Conservation (phyloP, 1,140 invertebrate species). For the Laodelphax striatellus region DNA sequence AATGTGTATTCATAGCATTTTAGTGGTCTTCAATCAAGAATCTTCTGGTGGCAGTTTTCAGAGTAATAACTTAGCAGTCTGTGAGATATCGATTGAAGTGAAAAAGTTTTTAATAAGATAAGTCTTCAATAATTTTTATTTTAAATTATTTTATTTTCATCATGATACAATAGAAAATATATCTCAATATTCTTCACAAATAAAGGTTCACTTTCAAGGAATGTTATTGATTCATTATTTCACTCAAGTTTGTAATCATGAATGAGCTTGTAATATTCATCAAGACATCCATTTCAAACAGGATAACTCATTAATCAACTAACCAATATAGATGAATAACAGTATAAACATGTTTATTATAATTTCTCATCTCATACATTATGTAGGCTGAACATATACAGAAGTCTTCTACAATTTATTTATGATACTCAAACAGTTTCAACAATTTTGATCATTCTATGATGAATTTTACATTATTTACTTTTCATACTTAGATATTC, state of each 20-base stretch:
- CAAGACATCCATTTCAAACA: too few relatives aligned
- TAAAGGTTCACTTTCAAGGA: background rate
- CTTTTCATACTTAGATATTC: too few relatives aligned
- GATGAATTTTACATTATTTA: too few relatives aligned
- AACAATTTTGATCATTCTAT: too few relatives aligned
- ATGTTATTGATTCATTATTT: background rate
- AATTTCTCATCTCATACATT: background rate
- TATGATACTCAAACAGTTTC: too few relatives aligned
- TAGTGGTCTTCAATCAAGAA: too few relatives aligned
- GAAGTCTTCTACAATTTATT: background rate
- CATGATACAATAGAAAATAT: conserved; percentile 16
- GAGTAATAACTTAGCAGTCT: too few relatives aligned
- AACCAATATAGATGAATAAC: conserved; percentile 2
- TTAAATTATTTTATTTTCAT: conserved; percentile 10
- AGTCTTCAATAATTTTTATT: too few relatives aligned
- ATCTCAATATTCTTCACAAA: conserved; percentile 10
- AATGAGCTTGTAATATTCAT: background rate
- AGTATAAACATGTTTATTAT: conserved; percentile 4
- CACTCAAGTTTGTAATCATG: background rate
- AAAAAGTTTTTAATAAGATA: too few relatives aligned
- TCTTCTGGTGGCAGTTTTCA: too few relatives aligned
- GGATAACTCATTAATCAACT: background rate
- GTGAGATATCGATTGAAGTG: too few relatives aligned
- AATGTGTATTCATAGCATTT: too few relatives aligned
- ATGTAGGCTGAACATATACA: background rate